phyloP scores from a whole-genome alignment of 2,888 invertebrate genomes.

The Metellina segmentata region DNA sequence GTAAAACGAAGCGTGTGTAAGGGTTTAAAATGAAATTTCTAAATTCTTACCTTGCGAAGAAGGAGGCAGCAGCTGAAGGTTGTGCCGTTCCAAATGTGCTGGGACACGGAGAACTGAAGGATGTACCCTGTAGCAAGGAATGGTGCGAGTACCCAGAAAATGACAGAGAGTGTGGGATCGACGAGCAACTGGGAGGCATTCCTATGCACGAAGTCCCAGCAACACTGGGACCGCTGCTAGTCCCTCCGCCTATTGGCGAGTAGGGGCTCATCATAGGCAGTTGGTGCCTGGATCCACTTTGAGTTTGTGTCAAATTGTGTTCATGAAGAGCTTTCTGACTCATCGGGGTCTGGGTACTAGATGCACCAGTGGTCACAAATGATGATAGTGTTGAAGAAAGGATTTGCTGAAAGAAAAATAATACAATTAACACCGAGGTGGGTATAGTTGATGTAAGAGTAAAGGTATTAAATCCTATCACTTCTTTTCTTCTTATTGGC shows the following conservation, averaged over 20 bases:
- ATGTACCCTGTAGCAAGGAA: constrained; percentile 75
- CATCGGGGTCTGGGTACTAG: constrained; percentile 63
- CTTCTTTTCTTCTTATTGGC: background rate
- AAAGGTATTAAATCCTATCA: too few species aligned
- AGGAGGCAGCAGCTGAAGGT: constrained; percentile 84
- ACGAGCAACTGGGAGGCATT: constrained; percentile 69
- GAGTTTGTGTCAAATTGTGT: constrained; percentile 63
- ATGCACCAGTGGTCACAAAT: constrained; percentile 61
- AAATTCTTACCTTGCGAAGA: constrained; percentile 84
- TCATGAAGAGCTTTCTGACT: constrained; percentile 74
- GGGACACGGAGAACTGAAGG: constrained; percentile 80
- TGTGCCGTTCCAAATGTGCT: constrained; percentile 83
- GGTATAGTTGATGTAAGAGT: too few species aligned
- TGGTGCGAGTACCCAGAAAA: constrained; percentile 76
- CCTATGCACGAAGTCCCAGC: constrained; percentile 72
- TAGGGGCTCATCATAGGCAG: constrained; percentile 56
- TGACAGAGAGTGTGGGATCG: constrained; percentile 74
- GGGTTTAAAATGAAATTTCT: background rate
- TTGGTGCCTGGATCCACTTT: constrained; percentile 37
- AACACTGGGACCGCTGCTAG: constrained; percentile 67
- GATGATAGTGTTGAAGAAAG: constrained; percentile 72
- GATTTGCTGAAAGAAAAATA: constrained; percentile 63
- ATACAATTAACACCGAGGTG: background rate
- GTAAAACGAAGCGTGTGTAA: too few species aligned
- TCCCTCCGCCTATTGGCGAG: constrained; percentile 59